A percentile compares a stretch with the other conserved stretches of the same genome.
These are phyloP conservation scores for Pagrus major DNA, from an alignment of 2,113 vertebrate species.

Conservation along the genomic window DNA sequence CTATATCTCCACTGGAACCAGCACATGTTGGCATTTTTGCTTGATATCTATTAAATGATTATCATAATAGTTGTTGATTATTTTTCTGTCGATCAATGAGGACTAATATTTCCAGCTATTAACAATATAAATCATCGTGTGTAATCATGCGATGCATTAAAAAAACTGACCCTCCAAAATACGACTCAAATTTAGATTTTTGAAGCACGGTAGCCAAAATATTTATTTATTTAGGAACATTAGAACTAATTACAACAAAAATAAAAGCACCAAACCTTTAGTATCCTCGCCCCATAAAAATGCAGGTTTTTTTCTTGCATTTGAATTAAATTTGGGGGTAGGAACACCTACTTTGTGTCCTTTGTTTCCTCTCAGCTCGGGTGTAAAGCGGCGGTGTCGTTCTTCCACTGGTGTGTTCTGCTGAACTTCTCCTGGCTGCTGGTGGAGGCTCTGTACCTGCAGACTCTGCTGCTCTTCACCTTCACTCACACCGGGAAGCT, in stretches of 20 bases:
- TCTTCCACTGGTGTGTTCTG: slow-evolving; percentile 90
- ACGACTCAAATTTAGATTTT: not conserved
- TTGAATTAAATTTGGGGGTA: too few species aligned
- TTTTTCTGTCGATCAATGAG: too few species aligned
- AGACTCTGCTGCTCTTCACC: slow-evolving; percentile 87
- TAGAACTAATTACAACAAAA: not conserved
- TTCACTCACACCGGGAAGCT: slow-evolving; percentile 88
- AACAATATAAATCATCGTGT: not conserved
- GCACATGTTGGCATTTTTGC: too few species aligned
- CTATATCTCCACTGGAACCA: too few species aligned
- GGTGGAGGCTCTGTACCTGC: slow-evolving; percentile 89
- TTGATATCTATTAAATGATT: too few species aligned
- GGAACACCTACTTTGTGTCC: too few species aligned
- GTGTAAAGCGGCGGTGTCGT: slow-evolving; percentile 87
- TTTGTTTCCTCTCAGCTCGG: slow-evolving; percentile 74
- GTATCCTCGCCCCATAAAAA: too few species aligned
- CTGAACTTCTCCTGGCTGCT: slow-evolving; percentile 91
- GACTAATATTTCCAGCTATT: too few species aligned
- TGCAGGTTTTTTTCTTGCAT: too few species aligned
- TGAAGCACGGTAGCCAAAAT: not conserved
- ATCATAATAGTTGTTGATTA: too few species aligned
- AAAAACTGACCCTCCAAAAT: not conserved
- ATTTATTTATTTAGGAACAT: too few species aligned
- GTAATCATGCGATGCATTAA: not conserved
- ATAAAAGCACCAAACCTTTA: not conserved